phyloP scores from a whole-genome alignment of 2,888 invertebrate species.

The Ormyrus rosae region DNA sequence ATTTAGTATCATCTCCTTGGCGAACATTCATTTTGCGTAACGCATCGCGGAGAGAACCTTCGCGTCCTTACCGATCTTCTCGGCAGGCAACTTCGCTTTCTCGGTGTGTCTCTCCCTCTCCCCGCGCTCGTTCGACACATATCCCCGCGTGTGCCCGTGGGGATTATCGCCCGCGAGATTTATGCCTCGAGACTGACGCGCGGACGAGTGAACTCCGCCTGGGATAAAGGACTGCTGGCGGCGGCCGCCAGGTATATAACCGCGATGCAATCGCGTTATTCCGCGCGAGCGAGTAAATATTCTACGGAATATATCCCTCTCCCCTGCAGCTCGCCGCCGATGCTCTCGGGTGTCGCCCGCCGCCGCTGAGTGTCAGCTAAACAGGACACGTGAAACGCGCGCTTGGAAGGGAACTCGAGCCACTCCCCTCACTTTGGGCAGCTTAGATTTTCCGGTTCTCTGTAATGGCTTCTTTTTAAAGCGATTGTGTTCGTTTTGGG shows the following conservation, averaged over 20 bases:
- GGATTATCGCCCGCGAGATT: constrained; percentile 47
- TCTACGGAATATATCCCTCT: no score
- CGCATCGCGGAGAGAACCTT: constrained; percentile 10
- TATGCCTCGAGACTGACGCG: constrained; percentile 43
- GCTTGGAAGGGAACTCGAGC: no score
- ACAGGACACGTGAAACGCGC: no score
- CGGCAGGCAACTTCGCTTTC: neutral
- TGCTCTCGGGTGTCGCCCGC: no score
- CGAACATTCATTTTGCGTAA: constrained; percentile 35
- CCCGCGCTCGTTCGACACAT: neutral
- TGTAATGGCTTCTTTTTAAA: no score
- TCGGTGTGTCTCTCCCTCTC: neutral
- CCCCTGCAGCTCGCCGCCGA: no score
- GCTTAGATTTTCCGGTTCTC: no score
- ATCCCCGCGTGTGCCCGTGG: constrained; percentile 44
- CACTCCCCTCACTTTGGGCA: no score
- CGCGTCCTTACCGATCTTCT: no score
- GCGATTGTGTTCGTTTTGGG: no score
- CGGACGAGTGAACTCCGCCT: neutral
- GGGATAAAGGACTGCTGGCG: neutral
- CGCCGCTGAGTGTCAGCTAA: no score
- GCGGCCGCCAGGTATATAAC: neutral
- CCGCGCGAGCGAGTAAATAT: constrained; percentile 4
- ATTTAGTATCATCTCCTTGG: constrained; percentile 28
- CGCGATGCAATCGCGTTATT: constrained; percentile 35